phyloP scores from a whole-genome alignment of 2,113 vertebrate species.

The Arothron firmamentum region DNA sequence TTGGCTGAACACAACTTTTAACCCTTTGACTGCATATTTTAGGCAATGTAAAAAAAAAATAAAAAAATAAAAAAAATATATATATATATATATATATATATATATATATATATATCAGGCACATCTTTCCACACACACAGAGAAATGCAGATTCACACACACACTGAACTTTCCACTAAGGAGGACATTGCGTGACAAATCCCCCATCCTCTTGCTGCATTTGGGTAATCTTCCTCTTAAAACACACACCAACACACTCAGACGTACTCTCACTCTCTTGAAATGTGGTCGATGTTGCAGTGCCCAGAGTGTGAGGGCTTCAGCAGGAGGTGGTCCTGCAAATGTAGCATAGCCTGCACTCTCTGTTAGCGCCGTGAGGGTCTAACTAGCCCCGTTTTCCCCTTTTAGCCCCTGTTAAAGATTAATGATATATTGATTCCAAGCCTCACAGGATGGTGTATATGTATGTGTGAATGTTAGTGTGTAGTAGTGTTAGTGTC shows the following conservation, averaged over 20 bases:
- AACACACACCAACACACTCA: conserved; percentile 38
- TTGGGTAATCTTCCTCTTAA: conserved; percentile 71
- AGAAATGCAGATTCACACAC: conserved; percentile 10
- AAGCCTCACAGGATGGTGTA: conserved; percentile 47
- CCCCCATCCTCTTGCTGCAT: conserved; percentile 63
- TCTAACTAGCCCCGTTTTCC: conserved; percentile 58
- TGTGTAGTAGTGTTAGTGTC: conserved; percentile 9
- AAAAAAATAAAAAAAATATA: no score
- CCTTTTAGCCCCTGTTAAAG: conserved; percentile 75
- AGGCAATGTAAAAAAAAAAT: conserved; percentile 46
- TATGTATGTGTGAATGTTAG: conserved; percentile 9
- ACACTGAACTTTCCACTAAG: conserved; percentile 56
- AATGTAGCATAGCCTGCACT: conserved; percentile 74
- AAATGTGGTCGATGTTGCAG: conserved; percentile 60
- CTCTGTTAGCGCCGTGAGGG: conserved; percentile 48
- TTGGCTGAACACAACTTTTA: conserved; percentile 75
- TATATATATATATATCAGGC: conserved; percentile 47
- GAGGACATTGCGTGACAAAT: conserved; percentile 72
- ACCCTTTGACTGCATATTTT: conserved; percentile 69
- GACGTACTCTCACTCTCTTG: conserved; percentile 32
- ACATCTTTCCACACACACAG: conserved; percentile 16
- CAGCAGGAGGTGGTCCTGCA: conserved; percentile 72
- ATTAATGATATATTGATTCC: conserved; percentile 75
- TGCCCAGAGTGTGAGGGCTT: conserved; percentile 45
- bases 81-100: no score